phyloP scores from a whole-genome alignment of 2,888 invertebrate species.

The Idaea straminata region DNA sequence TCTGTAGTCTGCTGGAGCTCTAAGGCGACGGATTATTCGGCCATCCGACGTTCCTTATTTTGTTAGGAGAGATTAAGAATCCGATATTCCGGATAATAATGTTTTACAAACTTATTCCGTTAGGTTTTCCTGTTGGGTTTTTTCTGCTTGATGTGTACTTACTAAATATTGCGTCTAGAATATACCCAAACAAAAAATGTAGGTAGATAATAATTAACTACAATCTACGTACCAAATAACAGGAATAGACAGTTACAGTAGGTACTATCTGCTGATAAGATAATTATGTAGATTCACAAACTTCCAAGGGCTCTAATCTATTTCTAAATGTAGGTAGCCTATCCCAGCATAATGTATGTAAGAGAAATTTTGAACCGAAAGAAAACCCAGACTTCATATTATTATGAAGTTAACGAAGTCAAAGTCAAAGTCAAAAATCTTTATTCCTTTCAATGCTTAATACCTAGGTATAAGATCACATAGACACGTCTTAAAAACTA shows the following conservation, averaged over 20 bases:
- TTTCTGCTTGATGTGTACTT: not conserved
- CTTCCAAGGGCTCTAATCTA: not conserved
- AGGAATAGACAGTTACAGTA: not conserved
- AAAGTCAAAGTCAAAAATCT: no score
- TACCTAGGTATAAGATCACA: no score
- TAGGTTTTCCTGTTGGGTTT: not conserved
- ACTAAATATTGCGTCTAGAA: not conserved
- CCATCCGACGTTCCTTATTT: not conserved
- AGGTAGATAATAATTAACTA: not conserved
- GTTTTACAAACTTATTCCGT: not conserved
- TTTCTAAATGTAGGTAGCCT: not conserved
- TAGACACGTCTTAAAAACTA: no score
- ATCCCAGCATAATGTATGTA: not conserved
- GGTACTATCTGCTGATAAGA: not conserved
- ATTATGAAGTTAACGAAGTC: no score
- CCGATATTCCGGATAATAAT: not conserved
- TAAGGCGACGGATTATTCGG: not conserved
- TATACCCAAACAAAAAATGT: no score
- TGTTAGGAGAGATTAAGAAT: conserved; percentile 1
- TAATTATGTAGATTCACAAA: not conserved
- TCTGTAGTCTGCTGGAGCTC: not conserved
- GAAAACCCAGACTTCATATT: no score
- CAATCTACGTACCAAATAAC: not conserved
- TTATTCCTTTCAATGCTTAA: no score
- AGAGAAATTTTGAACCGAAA: no score